Evolutionary conservation across 2,797 vertebrate species (phyloP).

Genomic region (Coluber constrictor): DNA sequence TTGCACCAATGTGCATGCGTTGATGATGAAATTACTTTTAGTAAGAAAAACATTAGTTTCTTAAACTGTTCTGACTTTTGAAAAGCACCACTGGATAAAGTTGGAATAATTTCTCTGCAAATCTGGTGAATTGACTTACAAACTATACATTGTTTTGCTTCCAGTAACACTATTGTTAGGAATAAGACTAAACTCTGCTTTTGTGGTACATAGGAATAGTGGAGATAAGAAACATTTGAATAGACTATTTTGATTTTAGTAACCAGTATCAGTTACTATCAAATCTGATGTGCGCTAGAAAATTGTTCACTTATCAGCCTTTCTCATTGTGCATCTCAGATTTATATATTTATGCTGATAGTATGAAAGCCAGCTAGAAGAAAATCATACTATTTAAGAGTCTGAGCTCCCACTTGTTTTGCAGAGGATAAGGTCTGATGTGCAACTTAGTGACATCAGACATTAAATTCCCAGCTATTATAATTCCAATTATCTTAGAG

Average conservation of each 20-base stretch:
- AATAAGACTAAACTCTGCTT: neutral
- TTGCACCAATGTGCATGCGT: neutral
- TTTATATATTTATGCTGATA: neutral
- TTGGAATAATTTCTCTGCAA: neutral
- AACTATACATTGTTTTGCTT: neutral
- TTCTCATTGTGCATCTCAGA: neutral
- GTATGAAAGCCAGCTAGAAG: neutral
- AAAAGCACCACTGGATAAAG: neutral
- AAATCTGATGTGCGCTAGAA: neutral
- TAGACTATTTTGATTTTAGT: neutral
- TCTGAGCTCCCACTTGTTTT: neutral
- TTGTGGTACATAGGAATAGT: neutral
- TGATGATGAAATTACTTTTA: neutral
- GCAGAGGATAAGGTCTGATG: neutral
- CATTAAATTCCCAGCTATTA: neutral
- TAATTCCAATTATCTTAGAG: neutral
- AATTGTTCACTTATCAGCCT: neutral
- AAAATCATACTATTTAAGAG: neutral
- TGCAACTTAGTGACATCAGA: neutral
- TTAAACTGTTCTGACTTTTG: neutral
- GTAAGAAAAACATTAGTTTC: neutral
- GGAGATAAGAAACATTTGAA: neutral
- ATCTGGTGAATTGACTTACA: neutral
- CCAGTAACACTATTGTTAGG: neutral
- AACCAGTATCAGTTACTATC: neutral